Evolutionary conservation across 2,888 invertebrate genomes (phyloP).

Genomic region (Drosophila atripex): DNA sequence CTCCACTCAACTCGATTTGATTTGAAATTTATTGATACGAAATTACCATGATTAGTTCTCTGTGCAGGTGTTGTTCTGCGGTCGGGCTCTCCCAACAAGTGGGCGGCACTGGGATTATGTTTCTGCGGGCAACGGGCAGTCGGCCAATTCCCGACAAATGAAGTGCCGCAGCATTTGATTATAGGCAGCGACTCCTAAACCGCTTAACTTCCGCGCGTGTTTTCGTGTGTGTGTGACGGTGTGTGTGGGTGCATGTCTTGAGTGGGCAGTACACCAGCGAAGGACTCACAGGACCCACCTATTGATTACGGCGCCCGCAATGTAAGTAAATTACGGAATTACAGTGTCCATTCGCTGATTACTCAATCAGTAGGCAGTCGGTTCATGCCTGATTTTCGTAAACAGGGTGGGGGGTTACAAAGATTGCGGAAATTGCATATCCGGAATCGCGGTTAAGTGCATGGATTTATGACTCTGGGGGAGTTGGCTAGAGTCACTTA

Average conservation of each 20-base stretch:
- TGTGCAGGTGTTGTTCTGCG: constrained; percentile 23
- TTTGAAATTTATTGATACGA: background rate
- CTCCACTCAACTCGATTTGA: background rate
- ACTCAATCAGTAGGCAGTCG: constrained; percentile 38
- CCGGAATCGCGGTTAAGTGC: constrained; percentile 2
- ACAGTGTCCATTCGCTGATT: constrained; percentile 30
- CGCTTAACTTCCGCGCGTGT: constrained; percentile 19
- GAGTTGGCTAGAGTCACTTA: background rate
- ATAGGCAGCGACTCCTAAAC: constrained; percentile 31
- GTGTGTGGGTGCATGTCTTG: constrained; percentile 40
- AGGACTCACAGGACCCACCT: constrained; percentile 28
- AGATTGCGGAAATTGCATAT: constrained; percentile 12
- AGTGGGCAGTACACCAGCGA: constrained; percentile 9
- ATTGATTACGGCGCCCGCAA: constrained; percentile 36
- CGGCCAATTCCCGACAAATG: constrained; percentile 44
- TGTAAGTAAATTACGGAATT: constrained; percentile 54
- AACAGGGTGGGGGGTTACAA: background rate
- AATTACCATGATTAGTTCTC: constrained; percentile 4
- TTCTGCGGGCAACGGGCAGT: constrained; percentile 39
- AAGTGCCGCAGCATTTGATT: constrained; percentile 56
- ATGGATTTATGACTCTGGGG: background rate
- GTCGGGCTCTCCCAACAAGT: constrained; percentile 46
- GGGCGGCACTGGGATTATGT: constrained; percentile 47
- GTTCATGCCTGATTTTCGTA: constrained; percentile 17
- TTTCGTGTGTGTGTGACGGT: constrained; percentile 22